Base-by-base conservation (phyloP, 2,113 vertebrate genomes). In the Datnioides undecimradiatus region DNA sequence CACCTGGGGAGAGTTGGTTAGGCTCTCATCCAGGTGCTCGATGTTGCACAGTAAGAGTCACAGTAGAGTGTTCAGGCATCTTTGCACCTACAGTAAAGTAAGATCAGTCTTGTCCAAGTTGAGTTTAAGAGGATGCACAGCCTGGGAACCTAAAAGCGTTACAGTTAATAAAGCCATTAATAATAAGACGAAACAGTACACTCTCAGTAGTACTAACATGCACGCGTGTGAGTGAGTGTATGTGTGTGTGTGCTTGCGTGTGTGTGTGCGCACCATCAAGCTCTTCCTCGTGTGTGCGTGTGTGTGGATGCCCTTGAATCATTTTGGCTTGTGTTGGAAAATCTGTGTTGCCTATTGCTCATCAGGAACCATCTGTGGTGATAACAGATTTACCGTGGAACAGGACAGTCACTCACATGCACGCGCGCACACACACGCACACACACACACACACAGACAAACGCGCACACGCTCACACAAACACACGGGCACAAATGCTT, bases 341-440 rank as follows among this genome's bases (percentile, higher is more conserved):
- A 76, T 79, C 51, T 83, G 70, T 68, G 54, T 87, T 77, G 80
- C 52, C 72, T 65, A n/a, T 77, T 80, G 81, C 84, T 88, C 84
- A 62, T 84, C 92, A 93, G 93, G 91, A 94, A 93, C 89, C 93
- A 93, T 93, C 91, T 94, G 93, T 84, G 73, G 76, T 80, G 91
- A 87, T 81, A 92, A 89, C 85, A 88, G 92, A 92, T 93, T 92
- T 91, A 92, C 75, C 55, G 81, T 88, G 76, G 76, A 86, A 84
- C 65, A 45, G 2, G 23, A 6, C 68, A n/a, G n/a, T n/a, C 31
- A 17, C 17, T 45, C n/a, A 57, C 58, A 64, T 62, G 67, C 73
- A 72, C 54, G 31, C 63, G 23, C 46, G n/a, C 31, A 17, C 17
- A 51, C n/a, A 57, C 58, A 64, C 68, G 67, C 73, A 72, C 54